Percentiles rank a stretch among this genome's conserved stretches.
These are phyloP conservation scores for Habrosyne pyritoides DNA, from an alignment of 2,888 invertebrate genomes.

Conservation along the genomic window DNA sequence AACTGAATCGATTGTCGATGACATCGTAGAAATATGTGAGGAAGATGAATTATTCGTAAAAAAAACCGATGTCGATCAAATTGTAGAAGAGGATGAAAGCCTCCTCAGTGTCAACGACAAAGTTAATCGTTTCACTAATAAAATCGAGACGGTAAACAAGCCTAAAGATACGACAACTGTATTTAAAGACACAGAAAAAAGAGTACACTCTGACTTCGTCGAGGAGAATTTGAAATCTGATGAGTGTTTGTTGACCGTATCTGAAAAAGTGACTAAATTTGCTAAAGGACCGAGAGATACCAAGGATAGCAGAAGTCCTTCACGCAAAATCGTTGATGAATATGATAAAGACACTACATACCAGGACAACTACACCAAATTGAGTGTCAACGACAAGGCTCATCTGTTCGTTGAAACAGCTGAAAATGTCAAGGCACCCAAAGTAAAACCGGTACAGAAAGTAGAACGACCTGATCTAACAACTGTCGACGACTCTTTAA, in stretches of 20 bases:
- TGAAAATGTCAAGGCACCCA: slow-evolving; percentile 78
- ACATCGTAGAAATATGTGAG: slow-evolving; percentile 80
- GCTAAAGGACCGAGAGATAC: slow-evolving; percentile 73
- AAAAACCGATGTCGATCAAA: slow-evolving; percentile 56
- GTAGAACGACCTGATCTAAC: slow-evolving; percentile 79
- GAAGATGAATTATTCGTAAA: slow-evolving; percentile 76
- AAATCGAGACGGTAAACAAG: slow-evolving; percentile 59
- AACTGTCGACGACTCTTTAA: slow-evolving; percentile 83
- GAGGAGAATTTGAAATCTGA: slow-evolving; percentile 81
- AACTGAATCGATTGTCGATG: slow-evolving; percentile 84
- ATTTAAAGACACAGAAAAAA: slow-evolving; percentile 62
- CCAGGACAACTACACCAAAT: slow-evolving; percentile 74
- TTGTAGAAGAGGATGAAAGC: slow-evolving; percentile 76
- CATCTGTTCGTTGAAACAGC: slow-evolving; percentile 85
- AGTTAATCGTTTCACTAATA: slow-evolving; percentile 76
- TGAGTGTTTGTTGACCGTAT: slow-evolving; percentile 86
- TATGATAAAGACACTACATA: slow-evolving; percentile 82
- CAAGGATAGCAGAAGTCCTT: slow-evolving; percentile 66
- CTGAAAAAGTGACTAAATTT: slow-evolving; percentile 88
- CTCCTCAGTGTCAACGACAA: slow-evolving; percentile 84
- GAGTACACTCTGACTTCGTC: slow-evolving; percentile 78
- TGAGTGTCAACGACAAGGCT: slow-evolving; percentile 87
- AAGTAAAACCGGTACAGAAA: slow-evolving; percentile 62
- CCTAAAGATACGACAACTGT: slow-evolving; percentile 50
- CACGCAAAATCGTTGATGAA: slow-evolving; percentile 68